Percentiles rank a stretch among this genome's conserved stretches.
Conservation (phyloP, 2,113 vertebrate species). For the Tupaia tana region DNA sequence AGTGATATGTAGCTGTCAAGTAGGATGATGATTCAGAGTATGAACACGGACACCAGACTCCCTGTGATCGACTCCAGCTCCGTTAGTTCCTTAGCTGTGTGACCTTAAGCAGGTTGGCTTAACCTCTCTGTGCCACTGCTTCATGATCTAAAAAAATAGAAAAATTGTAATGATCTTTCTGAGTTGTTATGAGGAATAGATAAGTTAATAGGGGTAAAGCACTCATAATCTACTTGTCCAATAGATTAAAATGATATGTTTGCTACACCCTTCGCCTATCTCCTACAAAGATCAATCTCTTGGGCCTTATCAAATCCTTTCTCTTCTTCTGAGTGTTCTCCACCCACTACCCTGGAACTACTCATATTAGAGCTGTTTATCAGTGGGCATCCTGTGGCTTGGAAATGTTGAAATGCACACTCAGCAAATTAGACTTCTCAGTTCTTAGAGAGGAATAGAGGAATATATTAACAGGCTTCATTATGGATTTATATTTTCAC, state of each 20-base stretch:
- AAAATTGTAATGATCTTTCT: not conserved
- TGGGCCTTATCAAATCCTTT: not conserved
- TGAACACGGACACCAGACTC: not conserved
- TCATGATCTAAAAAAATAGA: not conserved
- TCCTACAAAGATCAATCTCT: not conserved
- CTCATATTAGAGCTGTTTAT: not conserved
- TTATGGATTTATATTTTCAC: not conserved
- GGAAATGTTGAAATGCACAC: constrained; percentile 38
- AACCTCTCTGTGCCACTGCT: not conserved
- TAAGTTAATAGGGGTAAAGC: not conserved
- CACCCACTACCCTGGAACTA: not conserved
- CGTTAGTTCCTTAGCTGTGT: not conserved
- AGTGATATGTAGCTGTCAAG: not conserved
- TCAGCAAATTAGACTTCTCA: not conserved
- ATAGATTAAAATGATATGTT: not conserved
- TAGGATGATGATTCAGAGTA: not conserved
- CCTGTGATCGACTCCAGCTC: not conserved
- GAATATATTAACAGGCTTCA: not conserved
- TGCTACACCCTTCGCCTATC: not conserved
- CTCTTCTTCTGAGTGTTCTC: not conserved
- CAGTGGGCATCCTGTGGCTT: not conserved
- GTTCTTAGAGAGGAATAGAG: not conserved
- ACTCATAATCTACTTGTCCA: not conserved
- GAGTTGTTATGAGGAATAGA: not conserved
- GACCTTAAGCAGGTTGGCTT: not conserved